A percentile compares a stretch with the other conserved stretches of the same genome.
Conservation (phyloP, 2,113 vertebrate genomes). For the Phoxinus phoxinus region DNA sequence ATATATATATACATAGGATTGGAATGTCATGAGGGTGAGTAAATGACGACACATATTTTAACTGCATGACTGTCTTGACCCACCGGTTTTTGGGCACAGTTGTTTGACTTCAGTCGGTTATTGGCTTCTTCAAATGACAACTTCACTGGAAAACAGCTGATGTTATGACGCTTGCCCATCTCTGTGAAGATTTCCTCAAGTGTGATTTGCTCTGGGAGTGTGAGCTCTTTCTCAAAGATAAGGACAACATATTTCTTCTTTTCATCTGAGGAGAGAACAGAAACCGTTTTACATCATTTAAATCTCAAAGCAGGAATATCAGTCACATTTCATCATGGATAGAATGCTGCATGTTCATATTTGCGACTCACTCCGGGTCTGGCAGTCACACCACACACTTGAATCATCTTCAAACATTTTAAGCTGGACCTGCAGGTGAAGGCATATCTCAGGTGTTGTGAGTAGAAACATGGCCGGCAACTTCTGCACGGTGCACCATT, state of each 20-base stretch:
- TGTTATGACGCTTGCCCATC: slow-evolving; percentile 79
- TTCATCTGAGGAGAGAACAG: slow-evolving; percentile 69
- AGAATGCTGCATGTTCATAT: not conserved
- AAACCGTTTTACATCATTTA: not conserved
- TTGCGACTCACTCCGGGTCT: slow-evolving; percentile 75
- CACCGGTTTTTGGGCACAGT: slow-evolving; percentile 70
- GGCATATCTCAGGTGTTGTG: slow-evolving; percentile 74
- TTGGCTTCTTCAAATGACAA: slow-evolving; percentile 86
- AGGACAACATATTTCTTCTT: slow-evolving; percentile 83
- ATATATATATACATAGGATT: no score
- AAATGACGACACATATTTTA: not conserved
- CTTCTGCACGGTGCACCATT: slow-evolving; percentile 82
- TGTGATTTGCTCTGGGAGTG: slow-evolving; percentile 71
- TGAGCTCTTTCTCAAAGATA: slow-evolving; percentile 83
- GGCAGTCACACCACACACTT: slow-evolving; percentile 77
- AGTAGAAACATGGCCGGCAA: slow-evolving; percentile 83
- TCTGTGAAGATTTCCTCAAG: slow-evolving; percentile 83
- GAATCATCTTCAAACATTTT: slow-evolving; percentile 74
- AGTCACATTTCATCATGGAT: not conserved
- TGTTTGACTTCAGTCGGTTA: slow-evolving; percentile 80
- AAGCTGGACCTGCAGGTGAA: slow-evolving; percentile 75
- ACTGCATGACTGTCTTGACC: not conserved
- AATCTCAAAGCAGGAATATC: not conserved
- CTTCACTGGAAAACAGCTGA: slow-evolving; percentile 80
- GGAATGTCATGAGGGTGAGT: not conserved